A percentile compares a stretch with the other conserved stretches of the same genome.
phyloP scores from a whole-genome alignment of 2,113 vertebrate species.

The Dissostichus mawsoni region DNA sequence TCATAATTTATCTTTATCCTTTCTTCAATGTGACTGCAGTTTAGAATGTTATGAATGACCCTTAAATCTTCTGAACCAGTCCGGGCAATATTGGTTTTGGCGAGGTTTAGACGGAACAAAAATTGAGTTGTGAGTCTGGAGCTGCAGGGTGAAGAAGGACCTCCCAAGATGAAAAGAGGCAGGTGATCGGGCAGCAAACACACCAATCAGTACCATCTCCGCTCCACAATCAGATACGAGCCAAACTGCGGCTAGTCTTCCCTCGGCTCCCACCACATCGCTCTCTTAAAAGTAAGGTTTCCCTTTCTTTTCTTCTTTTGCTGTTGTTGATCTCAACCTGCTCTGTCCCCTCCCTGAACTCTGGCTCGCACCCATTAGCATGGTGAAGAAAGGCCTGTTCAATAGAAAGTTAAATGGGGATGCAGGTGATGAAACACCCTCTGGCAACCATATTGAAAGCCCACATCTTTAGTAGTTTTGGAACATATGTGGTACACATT shows the following conservation, averaged over 20 bases:
- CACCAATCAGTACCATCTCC: constrained; percentile 23
- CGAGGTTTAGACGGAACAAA: not conserved
- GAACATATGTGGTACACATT: not conserved
- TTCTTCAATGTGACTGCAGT: not conserved
- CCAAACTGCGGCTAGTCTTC: constrained; percentile 12
- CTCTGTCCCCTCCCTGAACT: constrained; percentile 5
- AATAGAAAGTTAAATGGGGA: not conserved
- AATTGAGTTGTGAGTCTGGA: not conserved
- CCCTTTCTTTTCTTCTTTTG: constrained; percentile 8
- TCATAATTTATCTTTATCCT: not conserved
- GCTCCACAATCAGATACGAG: constrained; percentile 20
- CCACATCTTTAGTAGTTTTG: not conserved
- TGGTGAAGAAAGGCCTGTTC: not conserved
- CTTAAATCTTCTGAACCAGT: not conserved
- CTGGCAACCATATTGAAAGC: not conserved
- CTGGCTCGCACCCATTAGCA: not conserved
- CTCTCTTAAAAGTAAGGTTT: constrained; percentile 21
- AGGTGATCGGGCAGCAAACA: constrained; percentile 11
- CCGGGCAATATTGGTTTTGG: not conserved
- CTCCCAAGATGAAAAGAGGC: constrained; percentile 20
- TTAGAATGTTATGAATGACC: no score
- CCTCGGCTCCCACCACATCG: not conserved
- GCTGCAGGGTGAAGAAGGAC: not conserved
- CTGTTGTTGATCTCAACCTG: constrained; percentile 5
- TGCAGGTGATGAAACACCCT: constrained; percentile 8